Percentiles rank a stretch among this genome's conserved stretches.
Evolutionary conservation across 2,888 invertebrate species (phyloP).

Genomic region (Muschampia plurimacula): DNA sequence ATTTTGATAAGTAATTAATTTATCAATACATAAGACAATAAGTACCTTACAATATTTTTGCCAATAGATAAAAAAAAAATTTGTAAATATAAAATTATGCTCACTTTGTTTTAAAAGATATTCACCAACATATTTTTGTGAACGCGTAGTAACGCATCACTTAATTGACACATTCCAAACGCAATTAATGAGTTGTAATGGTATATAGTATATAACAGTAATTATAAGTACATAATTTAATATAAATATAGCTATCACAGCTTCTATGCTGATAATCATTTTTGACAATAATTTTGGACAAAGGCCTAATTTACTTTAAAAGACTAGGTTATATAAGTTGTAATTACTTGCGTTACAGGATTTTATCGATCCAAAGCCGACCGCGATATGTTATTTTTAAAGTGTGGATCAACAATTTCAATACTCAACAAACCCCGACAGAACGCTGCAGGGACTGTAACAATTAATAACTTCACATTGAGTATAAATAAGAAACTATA

Average conservation of each 20-base stretch:
- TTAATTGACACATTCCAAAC: background rate
- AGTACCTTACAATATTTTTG: slow-evolving; percentile 27
- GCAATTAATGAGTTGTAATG: background rate
- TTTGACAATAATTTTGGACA: slow-evolving; percentile 62
- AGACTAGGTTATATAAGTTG: slow-evolving; percentile 63
- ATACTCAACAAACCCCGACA: slow-evolving; percentile 14
- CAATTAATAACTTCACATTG: slow-evolving; percentile 25
- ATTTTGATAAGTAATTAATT: background rate
- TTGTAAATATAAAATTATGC: background rate
- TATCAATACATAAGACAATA: slow-evolving; percentile 17
- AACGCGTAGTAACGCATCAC: background rate
- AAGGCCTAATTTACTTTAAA: slow-evolving; percentile 58
- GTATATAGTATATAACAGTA: slow-evolving; percentile 48
- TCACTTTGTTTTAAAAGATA: background rate
- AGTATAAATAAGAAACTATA: slow-evolving; percentile 28
- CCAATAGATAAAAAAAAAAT: background rate
- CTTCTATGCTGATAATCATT: slow-evolving; percentile 59
- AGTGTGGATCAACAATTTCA: slow-evolving; percentile 15
- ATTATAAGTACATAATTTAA: slow-evolving; percentile 64
- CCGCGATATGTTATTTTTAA: slow-evolving; percentile 23
- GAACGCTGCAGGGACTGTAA: slow-evolving; percentile 18
- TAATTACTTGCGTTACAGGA: slow-evolving; percentile 21
- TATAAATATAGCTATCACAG: slow-evolving; percentile 62
- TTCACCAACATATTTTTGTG: slow-evolving; percentile 28
- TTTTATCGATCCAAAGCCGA: slow-evolving; percentile 9